These are phyloP conservation scores for Melipona quadrifasciata DNA, from an alignment of 1,140 invertebrate genomes.

Conservation along the genomic window DNA sequence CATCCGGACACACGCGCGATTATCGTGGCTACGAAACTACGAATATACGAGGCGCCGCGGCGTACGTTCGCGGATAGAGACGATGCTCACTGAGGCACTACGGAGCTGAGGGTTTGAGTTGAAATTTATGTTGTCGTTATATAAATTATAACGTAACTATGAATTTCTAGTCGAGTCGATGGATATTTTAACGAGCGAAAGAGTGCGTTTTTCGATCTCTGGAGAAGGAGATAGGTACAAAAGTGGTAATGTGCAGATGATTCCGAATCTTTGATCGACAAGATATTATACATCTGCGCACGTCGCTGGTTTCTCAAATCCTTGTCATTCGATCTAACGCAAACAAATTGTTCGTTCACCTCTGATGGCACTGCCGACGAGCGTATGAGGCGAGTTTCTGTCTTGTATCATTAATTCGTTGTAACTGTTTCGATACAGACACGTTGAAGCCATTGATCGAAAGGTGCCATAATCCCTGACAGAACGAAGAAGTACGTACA, in stretches of 20 bases:
- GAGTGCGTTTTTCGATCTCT: no score
- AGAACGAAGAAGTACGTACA: conserved; percentile 3
- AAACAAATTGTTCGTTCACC: background rate
- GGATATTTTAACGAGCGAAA: no score
- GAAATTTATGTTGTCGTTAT: no score
- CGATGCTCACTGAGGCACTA: background rate
- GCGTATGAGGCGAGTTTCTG: background rate
- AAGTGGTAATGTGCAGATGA: background rate
- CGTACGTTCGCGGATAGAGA: background rate
- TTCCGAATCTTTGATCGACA: background rate
- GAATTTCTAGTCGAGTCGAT: background rate
- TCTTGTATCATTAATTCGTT: conserved; percentile 20
- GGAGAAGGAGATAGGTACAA: no score
- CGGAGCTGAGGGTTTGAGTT: no score
- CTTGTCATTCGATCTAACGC: background rate
- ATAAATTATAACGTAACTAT: background rate
- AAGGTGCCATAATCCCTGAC: background rate
- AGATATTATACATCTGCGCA: background rate
- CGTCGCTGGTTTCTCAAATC: background rate
- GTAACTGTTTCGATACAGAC: conserved; percentile 22
- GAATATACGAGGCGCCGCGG: background rate
- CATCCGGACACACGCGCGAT: background rate
- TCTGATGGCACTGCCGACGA: background rate
- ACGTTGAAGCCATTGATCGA: conserved; percentile 6
- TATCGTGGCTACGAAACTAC: background rate